Base-by-base conservation (phyloP, 1,140 invertebrate genomes). In the Eufriesea mexicana region DNA sequence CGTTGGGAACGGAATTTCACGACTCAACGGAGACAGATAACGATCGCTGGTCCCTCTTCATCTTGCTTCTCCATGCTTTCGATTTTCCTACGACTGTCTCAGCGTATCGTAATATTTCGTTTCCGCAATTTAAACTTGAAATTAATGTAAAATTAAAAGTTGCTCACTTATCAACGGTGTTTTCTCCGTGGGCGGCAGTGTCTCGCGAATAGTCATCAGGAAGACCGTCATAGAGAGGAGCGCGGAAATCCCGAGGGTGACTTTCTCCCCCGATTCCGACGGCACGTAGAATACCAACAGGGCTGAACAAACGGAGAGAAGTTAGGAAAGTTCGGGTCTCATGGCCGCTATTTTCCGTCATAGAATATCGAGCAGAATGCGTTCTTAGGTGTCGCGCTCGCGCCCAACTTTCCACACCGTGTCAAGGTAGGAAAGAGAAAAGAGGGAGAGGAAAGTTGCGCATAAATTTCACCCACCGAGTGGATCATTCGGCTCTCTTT, bases 191-290 rank as follows among this genome's bases (percentile, higher is more conserved):
- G 98, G 98, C n/a, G 98, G 98, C 89, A 98, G 95, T 66, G 96
- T 97, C 92, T 99, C 98, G 72, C 98, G 94, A 28, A 99, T 98
- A 23, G 98, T 97, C 98, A 99, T 98, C 5, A 99, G 95, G 92
- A 98, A 98, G 16, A 99, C 98, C 0, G 98, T 98, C 97, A 98
- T 98, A 8, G 98, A 98, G 7, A 99, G 95, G 2, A 99, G 95
- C 1, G 98, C 98, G 71, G 97, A 98, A 81, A 98, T 98, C 35
- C 98, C 97, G 45, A 98, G 94, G 16, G 97, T 97, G 61, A 97
- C 97, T 93, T 98, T 98, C 92, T 98, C 98, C 4, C 98, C 98
- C 5, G 97, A 98, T 91, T 98, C 98, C 25, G 97, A 97, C 47
- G 98, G 98, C 90, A 98, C 98, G 94, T 98, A 98, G 94, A 98